These are phyloP conservation scores for Cyaniris semiargus DNA, from an alignment of 2,888 invertebrate species.

Conservation along the genomic window DNA sequence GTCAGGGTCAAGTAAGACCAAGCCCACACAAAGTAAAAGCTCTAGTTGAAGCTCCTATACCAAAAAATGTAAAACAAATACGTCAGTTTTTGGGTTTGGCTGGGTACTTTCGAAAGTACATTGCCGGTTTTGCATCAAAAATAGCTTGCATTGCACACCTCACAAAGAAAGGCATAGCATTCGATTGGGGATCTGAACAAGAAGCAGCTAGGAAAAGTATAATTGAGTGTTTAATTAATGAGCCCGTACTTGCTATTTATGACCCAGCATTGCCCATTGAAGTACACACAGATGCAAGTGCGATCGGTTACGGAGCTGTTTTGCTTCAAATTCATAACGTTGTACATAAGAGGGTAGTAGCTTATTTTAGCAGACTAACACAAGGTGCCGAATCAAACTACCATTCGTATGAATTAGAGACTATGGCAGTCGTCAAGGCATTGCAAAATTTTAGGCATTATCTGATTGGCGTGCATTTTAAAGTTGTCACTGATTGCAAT, in stretches of 20 bases:
- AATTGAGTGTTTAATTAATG: slow-evolving; percentile 26
- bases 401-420: slow-evolving; percentile 41
- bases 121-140: slow-evolving; percentile 12
- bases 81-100: too few species aligned
- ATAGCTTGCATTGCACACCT: slow-evolving; percentile 1
- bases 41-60: slow-evolving; percentile 38
- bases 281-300: slow-evolving; percentile 46
- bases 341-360: slow-evolving; percentile 32
- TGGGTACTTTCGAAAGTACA: slow-evolving; percentile 37
- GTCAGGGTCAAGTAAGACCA: slow-evolving; percentile 44
- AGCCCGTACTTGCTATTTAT: slow-evolving; percentile 32
- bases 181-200: slow-evolving; percentile 27
- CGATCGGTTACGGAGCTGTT: slow-evolving; percentile 44
- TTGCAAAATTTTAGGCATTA: slow-evolving; percentile 42
- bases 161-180: slow-evolving; percentile 30
- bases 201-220: neutral
- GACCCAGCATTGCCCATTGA: slow-evolving; percentile 41
- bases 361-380: slow-evolving; percentile 40
- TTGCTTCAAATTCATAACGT: slow-evolving; percentile 40
- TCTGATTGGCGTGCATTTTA: slow-evolving; percentile 39
- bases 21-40: slow-evolving; percentile 43
- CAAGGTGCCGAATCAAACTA: slow-evolving; percentile 40
- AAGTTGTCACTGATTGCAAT: slow-evolving; percentile 48
- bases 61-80: slow-evolving; percentile 36
- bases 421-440: slow-evolving; percentile 41